A percentile compares a stretch with the other conserved stretches of the same genome.
These are phyloP conservation scores for Picathartes gymnocephalus DNA, from an alignment of 2,113 vertebrate genomes.

Conservation along the genomic window DNA sequence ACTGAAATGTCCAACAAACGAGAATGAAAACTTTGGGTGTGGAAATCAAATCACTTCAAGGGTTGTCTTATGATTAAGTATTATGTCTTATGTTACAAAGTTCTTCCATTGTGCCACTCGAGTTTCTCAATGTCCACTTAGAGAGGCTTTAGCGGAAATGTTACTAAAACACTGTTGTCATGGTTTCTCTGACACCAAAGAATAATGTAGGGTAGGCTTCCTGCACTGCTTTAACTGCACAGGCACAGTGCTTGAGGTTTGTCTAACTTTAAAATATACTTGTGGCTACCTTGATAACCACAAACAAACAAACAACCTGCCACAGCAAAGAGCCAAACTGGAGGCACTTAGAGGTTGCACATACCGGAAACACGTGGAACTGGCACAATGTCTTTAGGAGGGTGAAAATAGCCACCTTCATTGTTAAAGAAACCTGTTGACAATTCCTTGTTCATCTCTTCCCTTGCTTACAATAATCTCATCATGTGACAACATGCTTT, in stretches of 20 bases:
- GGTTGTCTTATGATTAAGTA: background rate
- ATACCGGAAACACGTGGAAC: background rate
- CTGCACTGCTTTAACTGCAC: conserved; percentile 4
- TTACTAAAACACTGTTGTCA: conserved; percentile 17
- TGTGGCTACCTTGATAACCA: background rate
- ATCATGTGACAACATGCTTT: background rate
- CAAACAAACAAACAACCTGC: background rate
- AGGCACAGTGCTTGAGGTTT: background rate
- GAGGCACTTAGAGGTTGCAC: background rate
- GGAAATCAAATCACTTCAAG: background rate
- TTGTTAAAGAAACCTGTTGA: background rate
- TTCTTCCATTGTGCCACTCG: background rate
- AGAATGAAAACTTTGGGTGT: conserved; percentile 33
- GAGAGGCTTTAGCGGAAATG: conserved; percentile 36
- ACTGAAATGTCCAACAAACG: background rate
- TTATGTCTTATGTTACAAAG: background rate
- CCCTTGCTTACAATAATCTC: background rate
- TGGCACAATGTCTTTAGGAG: background rate
- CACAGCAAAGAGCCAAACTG: background rate
- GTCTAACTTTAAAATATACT: background rate
- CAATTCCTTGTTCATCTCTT: background rate
- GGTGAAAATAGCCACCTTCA: background rate
- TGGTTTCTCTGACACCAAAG: background rate
- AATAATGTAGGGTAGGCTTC: conserved; percentile 34
- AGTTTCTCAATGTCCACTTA: background rate